A percentile compares a stretch with the other conserved stretches of the same genome.
phyloP scores from a whole-genome alignment of 2,888 invertebrate genomes.

The Phaedon cochleariae region DNA sequence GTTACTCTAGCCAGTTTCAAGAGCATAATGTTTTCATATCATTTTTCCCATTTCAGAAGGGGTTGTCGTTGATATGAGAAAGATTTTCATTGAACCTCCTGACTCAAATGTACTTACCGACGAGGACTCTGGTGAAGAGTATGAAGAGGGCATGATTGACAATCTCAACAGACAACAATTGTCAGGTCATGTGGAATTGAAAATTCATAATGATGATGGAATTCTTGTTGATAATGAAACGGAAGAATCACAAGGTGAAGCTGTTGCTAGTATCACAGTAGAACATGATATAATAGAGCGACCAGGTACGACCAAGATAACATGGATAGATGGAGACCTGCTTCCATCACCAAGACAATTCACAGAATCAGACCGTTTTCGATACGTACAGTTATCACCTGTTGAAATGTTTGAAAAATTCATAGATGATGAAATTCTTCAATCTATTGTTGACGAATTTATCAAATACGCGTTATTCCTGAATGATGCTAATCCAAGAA shows the following conservation, averaged over 20 bases:
- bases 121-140: conserved; percentile 36
- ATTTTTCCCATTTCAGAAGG: conserved; percentile 21
- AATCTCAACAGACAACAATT: conserved; percentile 30
- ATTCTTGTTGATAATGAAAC: no score
- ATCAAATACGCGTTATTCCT: conserved; percentile 31
- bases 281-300: no score
- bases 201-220: conserved; percentile 10
- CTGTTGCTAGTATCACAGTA: no score
- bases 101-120: conserved; percentile 22
- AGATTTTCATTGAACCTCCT: background rate
- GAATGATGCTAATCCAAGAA: conserved; percentile 23
- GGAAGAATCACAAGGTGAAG: no score
- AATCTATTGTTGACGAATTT: conserved; percentile 25
- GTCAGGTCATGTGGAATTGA: conserved; percentile 19
- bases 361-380: no score
- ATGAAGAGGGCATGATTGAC: conserved; percentile 28
- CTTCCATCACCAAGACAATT: no score
- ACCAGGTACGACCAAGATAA: no score
- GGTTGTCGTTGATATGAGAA: conserved; percentile 20
- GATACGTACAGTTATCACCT: conserved; percentile 13
- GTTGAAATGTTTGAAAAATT: conserved; percentile 31
- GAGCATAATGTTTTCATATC: no score
- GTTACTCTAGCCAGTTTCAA: no score
- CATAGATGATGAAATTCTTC: no score
- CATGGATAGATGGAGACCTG: background rate